These are phyloP conservation scores for Andrena bicolor DNA, from an alignment of 2,888 invertebrate species.

Conservation along the genomic window DNA sequence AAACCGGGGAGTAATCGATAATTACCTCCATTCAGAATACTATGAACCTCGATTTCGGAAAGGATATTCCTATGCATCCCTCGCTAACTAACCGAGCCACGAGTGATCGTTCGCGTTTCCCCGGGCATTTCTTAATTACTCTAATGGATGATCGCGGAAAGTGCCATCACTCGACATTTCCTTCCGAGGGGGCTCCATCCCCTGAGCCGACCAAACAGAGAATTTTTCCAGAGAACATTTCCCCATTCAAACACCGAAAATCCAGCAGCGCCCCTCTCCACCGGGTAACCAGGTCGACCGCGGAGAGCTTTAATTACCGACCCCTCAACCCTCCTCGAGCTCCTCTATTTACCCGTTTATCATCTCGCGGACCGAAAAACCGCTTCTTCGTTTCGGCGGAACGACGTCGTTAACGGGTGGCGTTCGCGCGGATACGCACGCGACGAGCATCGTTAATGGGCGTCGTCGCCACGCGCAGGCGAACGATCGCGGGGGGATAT, in stretches of 20 bases:
- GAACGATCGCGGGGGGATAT: conserved; percentile 45
- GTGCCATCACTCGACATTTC: not conserved
- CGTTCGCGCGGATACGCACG: not conserved
- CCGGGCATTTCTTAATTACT: conserved; percentile 32
- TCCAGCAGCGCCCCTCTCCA: not conserved
- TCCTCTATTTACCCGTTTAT: conserved; percentile 9
- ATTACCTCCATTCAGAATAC: not conserved
- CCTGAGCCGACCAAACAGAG: not conserved
- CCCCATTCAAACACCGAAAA: conserved; percentile 14
- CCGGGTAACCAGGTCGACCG: not conserved
- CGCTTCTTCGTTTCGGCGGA: conserved; percentile 2
- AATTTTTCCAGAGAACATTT: conserved; percentile 1
- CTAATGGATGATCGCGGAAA: conserved; percentile 29
- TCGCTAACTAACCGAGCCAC: not conserved
- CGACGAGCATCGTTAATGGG: not conserved
- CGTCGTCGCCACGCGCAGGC: conserved; percentile 1
- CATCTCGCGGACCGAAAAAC: not conserved
- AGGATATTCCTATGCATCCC: too few relatives aligned
- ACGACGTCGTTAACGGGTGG: not conserved
- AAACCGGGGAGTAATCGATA: not conserved
- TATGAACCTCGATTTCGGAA: not conserved
- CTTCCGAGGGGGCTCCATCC: not conserved
- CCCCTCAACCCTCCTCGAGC: conserved; percentile 1
- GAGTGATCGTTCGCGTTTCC: not conserved
- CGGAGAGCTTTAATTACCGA: not conserved